Percentiles rank a stretch among this genome's conserved stretches.
These are phyloP conservation scores for Malurus alboscapulatus DNA, from an alignment of 2,113 vertebrate species.

Conservation along the genomic window DNA sequence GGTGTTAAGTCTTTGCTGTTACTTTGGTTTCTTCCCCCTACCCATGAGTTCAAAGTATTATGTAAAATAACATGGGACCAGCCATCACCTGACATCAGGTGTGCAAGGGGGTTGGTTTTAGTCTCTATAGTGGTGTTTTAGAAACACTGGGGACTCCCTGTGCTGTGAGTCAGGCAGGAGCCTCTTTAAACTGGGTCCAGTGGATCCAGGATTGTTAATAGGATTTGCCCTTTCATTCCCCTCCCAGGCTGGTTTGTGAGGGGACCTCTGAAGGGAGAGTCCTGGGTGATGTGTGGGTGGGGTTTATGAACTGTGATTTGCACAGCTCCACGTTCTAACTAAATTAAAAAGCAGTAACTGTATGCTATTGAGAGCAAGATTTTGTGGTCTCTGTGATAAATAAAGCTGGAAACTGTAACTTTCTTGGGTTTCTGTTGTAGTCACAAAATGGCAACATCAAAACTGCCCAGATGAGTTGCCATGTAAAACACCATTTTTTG, in stretches of 20 bases:
- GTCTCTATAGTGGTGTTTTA: not conserved
- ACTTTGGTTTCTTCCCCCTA: not conserved
- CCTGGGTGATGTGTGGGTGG: constrained; percentile 9
- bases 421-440: not conserved
- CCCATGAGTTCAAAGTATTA: constrained; percentile 20
- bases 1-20: constrained; percentile 38
- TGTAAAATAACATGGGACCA: constrained; percentile 33
- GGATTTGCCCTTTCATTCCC: constrained; percentile 2
- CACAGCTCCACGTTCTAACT: constrained; percentile 40
- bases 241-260: not conserved
- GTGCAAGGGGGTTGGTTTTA: not conserved
- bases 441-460: not conserved
- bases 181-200: not conserved
- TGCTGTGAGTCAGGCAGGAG: not conserved
- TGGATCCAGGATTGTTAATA: constrained; percentile 6
- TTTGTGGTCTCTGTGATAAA: not conserved
- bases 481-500: not conserved
- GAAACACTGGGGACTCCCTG: not conserved
- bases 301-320: constrained; percentile 43
- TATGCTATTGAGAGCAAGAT: not conserved
- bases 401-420: not conserved
- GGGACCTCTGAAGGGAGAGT: not conserved
- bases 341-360: constrained; percentile 61
- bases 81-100: not conserved
- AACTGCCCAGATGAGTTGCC: not conserved